phyloP scores from a whole-genome alignment of 1,140 invertebrate genomes.

The Frieseomelitta varia region DNA sequence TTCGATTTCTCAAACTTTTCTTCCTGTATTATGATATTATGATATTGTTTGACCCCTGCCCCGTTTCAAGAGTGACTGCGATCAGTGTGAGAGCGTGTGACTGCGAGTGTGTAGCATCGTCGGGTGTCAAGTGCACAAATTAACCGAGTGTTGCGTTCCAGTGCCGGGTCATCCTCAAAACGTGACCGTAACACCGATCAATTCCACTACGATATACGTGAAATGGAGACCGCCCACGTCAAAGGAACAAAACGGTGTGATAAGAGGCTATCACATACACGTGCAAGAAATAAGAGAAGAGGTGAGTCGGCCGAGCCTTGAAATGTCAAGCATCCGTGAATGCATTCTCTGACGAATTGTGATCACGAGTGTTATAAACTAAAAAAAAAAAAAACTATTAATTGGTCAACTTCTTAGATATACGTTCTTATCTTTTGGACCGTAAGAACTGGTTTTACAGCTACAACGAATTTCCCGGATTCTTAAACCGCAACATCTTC shows the following conservation, averaged over 20 bases:
- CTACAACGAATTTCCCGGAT: too few species aligned
- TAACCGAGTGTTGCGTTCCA: conserved; percentile 83
- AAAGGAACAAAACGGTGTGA: conserved; percentile 97
- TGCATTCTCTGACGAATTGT: not conserved
- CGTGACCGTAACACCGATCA: conserved; percentile 92
- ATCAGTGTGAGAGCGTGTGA: conserved; percentile 57
- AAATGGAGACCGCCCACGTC: conserved; percentile 94
- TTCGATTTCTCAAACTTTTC: conserved; percentile 29
- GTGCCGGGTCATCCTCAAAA: conserved; percentile 97
- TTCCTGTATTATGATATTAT: not conserved
- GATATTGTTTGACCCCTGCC: conserved; percentile 24
- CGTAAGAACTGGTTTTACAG: too few species aligned
- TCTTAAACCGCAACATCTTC: too few species aligned
- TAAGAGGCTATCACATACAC: conserved; percentile 97
- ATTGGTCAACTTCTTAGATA: too few species aligned
- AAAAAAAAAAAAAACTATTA: too few species aligned
- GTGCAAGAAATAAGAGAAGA: conserved; percentile 95
- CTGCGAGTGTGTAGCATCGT: conserved; percentile 62
- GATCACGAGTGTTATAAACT: too few species aligned
- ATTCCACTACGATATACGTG: conserved; percentile 96
- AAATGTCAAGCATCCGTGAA: not conserved
- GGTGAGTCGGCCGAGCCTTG: conserved; percentile 79
- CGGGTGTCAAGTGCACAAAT: conserved; percentile 57
- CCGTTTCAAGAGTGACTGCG: conserved; percentile 61
- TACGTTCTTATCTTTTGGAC: not conserved